A percentile compares a stretch with the other conserved stretches of the same genome.
Evolutionary conservation across 2,888 invertebrate species (phyloP).

Genomic region (Orchestes rusci): DNA sequence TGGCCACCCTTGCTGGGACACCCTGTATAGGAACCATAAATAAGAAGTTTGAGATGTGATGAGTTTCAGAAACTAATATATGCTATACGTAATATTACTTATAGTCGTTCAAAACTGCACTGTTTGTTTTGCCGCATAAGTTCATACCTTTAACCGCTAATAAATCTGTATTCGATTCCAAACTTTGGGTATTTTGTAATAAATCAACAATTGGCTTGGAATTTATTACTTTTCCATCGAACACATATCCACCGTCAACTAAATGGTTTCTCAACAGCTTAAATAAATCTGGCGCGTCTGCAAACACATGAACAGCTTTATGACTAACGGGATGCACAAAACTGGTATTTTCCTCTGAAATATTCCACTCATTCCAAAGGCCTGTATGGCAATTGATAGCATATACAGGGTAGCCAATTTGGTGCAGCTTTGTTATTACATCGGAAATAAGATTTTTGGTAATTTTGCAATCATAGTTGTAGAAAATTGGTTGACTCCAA

Average conservation of each 20-base stretch:
- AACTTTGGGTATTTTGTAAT: constrained; percentile 18
- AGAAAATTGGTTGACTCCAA: constrained; percentile 16
- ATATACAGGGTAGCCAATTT: constrained; percentile 27
- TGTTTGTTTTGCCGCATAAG: too few species aligned
- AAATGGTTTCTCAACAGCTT: constrained; percentile 24
- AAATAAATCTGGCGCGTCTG: constrained; percentile 19
- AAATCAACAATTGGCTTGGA: too few species aligned
- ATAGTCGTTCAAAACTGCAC: too few species aligned
- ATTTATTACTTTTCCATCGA: too few species aligned
- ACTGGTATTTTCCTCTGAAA: constrained; percentile 17
- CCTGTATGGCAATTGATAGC: constrained; percentile 26
- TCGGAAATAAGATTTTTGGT: constrained; percentile 22
- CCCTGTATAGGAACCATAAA: too few species aligned
- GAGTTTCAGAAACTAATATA: too few species aligned
- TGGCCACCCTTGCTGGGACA: too few species aligned
- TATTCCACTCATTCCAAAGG: constrained; percentile 17
- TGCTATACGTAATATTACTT: too few species aligned
- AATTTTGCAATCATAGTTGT: constrained; percentile 24
- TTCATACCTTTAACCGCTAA: constrained; percentile 18
- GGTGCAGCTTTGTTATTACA: constrained; percentile 13
- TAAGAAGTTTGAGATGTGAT: too few species aligned
- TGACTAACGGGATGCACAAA: constrained; percentile 21
- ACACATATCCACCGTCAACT: constrained; percentile 20
- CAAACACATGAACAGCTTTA: constrained; percentile 20
- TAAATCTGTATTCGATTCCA: constrained; percentile 22